A percentile compares a stretch with the other conserved stretches of the same genome.
phyloP scores from a whole-genome alignment of 2,113 vertebrate genomes.

The Callorhinus ursinus region DNA sequence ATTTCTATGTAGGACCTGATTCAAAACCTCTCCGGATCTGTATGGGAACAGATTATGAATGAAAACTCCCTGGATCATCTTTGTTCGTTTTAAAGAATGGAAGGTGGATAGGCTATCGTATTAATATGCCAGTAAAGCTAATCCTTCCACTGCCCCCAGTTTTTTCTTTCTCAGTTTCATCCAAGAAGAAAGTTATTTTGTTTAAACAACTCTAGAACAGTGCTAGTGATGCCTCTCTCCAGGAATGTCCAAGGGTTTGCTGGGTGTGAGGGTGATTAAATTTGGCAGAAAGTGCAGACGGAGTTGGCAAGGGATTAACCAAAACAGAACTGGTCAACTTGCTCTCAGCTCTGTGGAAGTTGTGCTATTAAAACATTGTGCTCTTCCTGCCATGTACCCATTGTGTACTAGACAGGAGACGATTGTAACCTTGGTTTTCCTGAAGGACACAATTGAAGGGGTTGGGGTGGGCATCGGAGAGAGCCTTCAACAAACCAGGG shows the following conservation, averaged over 20 bases:
- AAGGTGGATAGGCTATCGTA: not conserved
- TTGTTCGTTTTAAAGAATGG: not conserved
- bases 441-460: not conserved
- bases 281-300: not conserved
- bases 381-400: not conserved
- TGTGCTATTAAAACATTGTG: not conserved
- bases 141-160: not conserved
- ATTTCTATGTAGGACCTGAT: constrained; percentile 74
- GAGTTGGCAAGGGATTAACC: not conserved
- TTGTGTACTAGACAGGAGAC: not conserved
- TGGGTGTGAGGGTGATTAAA: not conserved
- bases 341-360: not conserved
- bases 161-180: not conserved
- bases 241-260: not conserved
- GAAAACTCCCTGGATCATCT: not conserved
- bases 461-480: not conserved
- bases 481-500: not conserved
- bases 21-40: constrained; percentile 70
- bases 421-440: not conserved
- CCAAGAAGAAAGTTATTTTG: not conserved
- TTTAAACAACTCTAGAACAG: not conserved
- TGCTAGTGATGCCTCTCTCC: not conserved
- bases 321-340: not conserved
- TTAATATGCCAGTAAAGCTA: not conserved
- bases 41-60: not conserved